These are phyloP conservation scores for Drosophila cardini DNA, from an alignment of 1,140 invertebrate species.

Conservation along the genomic window DNA sequence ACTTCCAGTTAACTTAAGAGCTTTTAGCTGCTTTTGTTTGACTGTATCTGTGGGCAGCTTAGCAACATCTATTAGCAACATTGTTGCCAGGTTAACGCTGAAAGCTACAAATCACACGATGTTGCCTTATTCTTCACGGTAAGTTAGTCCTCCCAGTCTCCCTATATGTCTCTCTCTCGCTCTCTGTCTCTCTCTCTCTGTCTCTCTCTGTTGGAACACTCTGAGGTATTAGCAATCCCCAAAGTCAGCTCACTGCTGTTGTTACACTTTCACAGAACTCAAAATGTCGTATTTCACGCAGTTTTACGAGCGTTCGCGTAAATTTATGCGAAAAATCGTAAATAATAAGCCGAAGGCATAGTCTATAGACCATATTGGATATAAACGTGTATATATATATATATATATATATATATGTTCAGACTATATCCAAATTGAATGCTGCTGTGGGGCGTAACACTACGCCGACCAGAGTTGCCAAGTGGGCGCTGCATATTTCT, in stretches of 20 bases:
- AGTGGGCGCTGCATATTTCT: conserved; percentile 80
- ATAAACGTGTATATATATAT: conserved; percentile 15
- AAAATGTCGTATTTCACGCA: conserved; percentile 82
- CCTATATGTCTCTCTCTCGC: too few species aligned
- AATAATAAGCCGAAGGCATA: conserved; percentile 62
- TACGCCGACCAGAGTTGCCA: conserved; percentile 33
- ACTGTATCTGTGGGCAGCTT: conserved; percentile 25
- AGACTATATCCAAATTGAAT: conserved; percentile 36
- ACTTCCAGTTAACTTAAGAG: conserved; percentile 27
- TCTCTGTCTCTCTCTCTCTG: conserved; percentile 1
- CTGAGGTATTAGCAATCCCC: conserved; percentile 8
- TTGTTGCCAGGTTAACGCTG: conserved; percentile 68
- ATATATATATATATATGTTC: conserved; percentile 9
- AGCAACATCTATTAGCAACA: conserved; percentile 77
- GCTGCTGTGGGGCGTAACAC: conserved; percentile 43
- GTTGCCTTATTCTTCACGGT: conserved; percentile 74
- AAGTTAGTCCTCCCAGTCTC: conserved; percentile 37
- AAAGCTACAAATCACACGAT: conserved; percentile 76
- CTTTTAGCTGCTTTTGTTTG: conserved; percentile 29
- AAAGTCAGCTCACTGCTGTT: conserved; percentile 1
- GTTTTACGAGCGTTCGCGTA: conserved; percentile 81
- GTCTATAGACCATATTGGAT: conserved; percentile 38
- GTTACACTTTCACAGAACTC: conserved; percentile 83
- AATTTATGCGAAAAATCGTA: conserved; percentile 82
- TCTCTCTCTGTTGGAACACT: background rate